These are phyloP conservation scores for Neomorphus geoffroyi DNA, from an alignment of 2,797 vertebrate genomes.

Conservation along the genomic window DNA sequence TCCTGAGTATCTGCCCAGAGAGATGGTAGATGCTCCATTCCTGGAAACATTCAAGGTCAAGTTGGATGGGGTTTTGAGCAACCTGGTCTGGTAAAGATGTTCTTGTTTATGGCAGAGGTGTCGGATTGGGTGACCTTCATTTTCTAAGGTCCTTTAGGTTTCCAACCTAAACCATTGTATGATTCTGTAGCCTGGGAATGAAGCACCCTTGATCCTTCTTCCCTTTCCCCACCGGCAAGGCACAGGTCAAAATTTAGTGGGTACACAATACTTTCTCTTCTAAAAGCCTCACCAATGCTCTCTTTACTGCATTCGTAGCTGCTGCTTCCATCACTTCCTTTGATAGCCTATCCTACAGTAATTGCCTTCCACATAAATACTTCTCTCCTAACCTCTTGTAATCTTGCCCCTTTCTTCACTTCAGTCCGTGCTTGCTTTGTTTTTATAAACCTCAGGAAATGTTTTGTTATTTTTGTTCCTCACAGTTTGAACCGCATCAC, in stretches of 20 bases:
- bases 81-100: too few relatives aligned
- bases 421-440: not conserved
- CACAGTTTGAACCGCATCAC: not conserved
- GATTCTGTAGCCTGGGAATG: not conserved
- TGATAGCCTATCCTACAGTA: not conserved
- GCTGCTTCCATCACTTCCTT: not conserved
- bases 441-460: not conserved
- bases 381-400: not conserved
- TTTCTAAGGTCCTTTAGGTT: too few relatives aligned
- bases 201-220: not conserved
- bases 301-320: not conserved
- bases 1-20: not conserved
- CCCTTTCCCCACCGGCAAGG: not conserved
- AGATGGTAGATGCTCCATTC: too few relatives aligned
- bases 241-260: not conserved
- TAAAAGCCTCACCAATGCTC: not conserved
- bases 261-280: not conserved
- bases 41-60: too few relatives aligned
- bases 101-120: too few relatives aligned
- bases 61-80: too few relatives aligned
- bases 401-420: not conserved
- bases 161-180: too few relatives aligned
- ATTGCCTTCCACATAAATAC: not conserved
- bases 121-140: too few relatives aligned
- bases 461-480: not conserved